Conservation (phyloP, 1,140 invertebrate genomes). For the Lepeophtheirus salmonis region DNA sequence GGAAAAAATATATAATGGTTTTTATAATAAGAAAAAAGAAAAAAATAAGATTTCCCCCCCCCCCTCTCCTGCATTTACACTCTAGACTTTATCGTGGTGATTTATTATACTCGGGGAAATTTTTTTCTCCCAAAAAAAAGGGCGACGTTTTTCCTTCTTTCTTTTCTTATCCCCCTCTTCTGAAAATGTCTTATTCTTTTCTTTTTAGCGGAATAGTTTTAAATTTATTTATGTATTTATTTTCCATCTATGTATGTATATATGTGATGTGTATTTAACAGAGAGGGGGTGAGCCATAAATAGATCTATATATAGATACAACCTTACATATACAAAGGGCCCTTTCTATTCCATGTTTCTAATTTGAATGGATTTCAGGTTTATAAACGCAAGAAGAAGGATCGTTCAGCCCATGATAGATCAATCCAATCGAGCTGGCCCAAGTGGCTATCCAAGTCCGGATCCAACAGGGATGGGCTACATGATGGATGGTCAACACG, state of each 20-base stretch:
- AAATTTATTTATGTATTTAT: too few relatives aligned
- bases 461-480: slow-evolving; percentile 33
- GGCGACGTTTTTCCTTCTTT: neutral
- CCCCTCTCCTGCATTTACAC: neutral
- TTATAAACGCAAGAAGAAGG: slow-evolving; percentile 76
- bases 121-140: neutral
- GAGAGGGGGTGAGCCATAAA: too few relatives aligned
- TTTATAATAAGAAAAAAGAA: neutral
- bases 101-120: neutral
- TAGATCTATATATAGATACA: neutral
- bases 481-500: slow-evolving; percentile 33
- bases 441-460: slow-evolving; percentile 33
- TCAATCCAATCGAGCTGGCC: slow-evolving; percentile 25
- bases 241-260: too few relatives aligned
- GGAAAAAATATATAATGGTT: too few relatives aligned
- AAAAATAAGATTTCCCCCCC: too few relatives aligned
- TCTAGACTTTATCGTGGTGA: neutral
- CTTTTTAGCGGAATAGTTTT: neutral
- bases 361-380: too few relatives aligned
- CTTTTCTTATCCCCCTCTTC: neutral
- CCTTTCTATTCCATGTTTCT: too few relatives aligned
- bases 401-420: slow-evolving; percentile 86
- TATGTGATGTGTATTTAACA: too few relatives aligned
- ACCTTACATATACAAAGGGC: neutral
- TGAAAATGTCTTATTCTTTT: neutral